Evolutionary conservation across 2,888 invertebrate species (phyloP).

Genomic region (Listrodromus nycthemerus): DNA sequence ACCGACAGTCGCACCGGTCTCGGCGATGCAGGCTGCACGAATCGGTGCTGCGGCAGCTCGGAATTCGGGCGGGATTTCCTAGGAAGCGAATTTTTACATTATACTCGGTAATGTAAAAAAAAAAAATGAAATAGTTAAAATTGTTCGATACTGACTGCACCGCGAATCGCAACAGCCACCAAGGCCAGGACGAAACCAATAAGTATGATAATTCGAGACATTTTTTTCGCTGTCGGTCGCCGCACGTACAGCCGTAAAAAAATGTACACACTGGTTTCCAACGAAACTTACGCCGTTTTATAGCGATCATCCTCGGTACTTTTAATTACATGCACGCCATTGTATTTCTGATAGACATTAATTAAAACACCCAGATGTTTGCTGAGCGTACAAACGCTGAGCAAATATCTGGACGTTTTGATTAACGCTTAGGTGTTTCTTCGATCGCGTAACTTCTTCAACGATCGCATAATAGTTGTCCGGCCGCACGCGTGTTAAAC

Average conservation of each 20-base stretch:
- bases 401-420: neutral
- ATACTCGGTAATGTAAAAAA: too few species aligned
- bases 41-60: neutral
- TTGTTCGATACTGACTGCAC: slow-evolving; percentile 63
- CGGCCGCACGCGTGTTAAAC: neutral
- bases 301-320: neutral
- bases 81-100: neutral
- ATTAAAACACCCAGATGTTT: neutral
- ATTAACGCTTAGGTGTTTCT: neutral
- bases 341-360: neutral
- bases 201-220: slow-evolving; percentile 52
- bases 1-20: neutral
- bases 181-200: slow-evolving; percentile 41
- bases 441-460: neutral
- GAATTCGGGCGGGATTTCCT: neutral
- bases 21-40: neutral
- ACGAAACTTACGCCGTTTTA: neutral
- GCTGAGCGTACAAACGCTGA: neutral
- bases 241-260: neutral
- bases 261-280: neutral
- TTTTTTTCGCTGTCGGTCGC: slow-evolving; percentile 6
- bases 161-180: slow-evolving; percentile 48
- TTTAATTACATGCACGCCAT: neutral
- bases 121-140: neutral
- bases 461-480: neutral